These are phyloP conservation scores for Rhipidura dahli DNA, from an alignment of 2,113 vertebrate genomes.

Conservation along the genomic window DNA sequence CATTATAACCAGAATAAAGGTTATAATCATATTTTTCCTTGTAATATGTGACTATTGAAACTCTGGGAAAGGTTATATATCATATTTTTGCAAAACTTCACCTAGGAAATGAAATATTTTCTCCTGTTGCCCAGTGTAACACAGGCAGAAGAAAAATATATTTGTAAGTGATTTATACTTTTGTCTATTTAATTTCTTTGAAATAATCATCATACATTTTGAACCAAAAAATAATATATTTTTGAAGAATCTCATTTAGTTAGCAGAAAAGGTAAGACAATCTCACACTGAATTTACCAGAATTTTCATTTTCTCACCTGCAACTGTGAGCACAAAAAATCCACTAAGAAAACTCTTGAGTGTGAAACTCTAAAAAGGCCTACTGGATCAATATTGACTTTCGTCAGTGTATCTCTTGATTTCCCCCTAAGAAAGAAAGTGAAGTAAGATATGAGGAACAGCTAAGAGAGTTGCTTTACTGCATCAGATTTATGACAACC, in stretches of 20 bases:
- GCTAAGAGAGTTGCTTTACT: neutral
- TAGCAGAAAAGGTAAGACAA: slow-evolving; percentile 44
- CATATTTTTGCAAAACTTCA: neutral
- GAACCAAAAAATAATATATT: neutral
- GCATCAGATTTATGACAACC: neutral
- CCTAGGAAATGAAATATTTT: neutral
- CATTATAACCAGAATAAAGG: neutral
- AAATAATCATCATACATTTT: neutral
- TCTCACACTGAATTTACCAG: slow-evolving; percentile 16
- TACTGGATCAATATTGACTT: neutral
- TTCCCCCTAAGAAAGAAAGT: neutral
- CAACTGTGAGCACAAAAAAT: neutral
- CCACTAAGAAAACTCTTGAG: neutral
- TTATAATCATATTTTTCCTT: neutral
- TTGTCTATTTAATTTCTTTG: neutral
- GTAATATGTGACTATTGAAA: neutral
- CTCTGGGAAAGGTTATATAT: neutral
- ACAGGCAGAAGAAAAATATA: neutral
- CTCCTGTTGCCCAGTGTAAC: neutral
- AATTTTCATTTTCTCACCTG: slow-evolving; percentile 56
- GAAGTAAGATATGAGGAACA: neutral
- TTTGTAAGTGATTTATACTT: neutral
- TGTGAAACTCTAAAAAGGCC: neutral
- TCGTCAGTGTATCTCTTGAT: slow-evolving; percentile 31
- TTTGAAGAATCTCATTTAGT: neutral